Base-by-base conservation (phyloP, 2,888 invertebrate species). In the Nomada hirtipes region DNA sequence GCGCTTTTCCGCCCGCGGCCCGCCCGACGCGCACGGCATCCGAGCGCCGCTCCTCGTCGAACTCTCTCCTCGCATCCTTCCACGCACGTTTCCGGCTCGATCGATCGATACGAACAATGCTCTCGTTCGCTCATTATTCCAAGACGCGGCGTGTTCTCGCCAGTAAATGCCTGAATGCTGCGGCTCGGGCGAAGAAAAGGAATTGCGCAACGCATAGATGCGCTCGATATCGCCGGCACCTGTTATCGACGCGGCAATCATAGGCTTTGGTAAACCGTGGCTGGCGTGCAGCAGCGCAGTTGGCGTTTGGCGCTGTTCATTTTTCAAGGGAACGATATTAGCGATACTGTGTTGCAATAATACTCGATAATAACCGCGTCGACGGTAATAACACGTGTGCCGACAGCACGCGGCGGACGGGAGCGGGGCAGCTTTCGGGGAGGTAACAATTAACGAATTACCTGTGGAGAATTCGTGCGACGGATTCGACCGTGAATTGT, bases 401-500 rank as follows among this genome's bases (percentile, higher is more conserved):
- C 18, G 11, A 10, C n/a, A 11, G n/a, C 20, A 0, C 10, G 47
- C 47, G 20, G 4, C 18, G 11, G 20, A 47, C 26, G 15, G 13
- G 18, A 69, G 36, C 36, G 44, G 23, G 9, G 4, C 29, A 23
- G 0, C 47, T 55, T 53, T 26, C 20, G 53, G 11, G 3, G 50
- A 42, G 36, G 67, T 26, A 67, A 63, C 20, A 57, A 74, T 78
- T 74, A 69, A 68, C 65, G 44, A 71, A 50, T 74, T 70, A 67
- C 42, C 23, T 50, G 2, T 20, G 52, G 23, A 18, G 67, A 67
- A 29, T 55, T 20, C n/a, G 50, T 36, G 47, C 52, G 79, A 74
- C 67, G 70, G 70, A 81, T 79, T 79, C 73, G 77, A 52, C 76
- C 74, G 72, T 79, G 83, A 79, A 86, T 87, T 76, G 72, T 77